phyloP scores from a whole-genome alignment of 2,888 invertebrate genomes.

The Meandrusa payeni region DNA sequence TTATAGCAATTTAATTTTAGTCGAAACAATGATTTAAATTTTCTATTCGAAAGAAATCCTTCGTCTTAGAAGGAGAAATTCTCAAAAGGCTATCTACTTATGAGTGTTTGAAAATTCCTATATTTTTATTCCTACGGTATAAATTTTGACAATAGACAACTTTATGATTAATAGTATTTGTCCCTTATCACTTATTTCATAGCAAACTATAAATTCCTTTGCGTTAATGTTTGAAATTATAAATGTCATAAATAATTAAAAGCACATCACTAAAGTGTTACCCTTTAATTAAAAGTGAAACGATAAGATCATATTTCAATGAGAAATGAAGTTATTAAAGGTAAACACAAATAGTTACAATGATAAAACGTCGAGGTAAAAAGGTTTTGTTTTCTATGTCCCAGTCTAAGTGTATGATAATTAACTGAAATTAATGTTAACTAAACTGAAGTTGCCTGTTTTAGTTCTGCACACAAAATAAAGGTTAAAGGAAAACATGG shows the following conservation, averaged over 20 bases:
- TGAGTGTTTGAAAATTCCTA: slow-evolving; percentile 61
- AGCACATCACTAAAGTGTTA: slow-evolving; percentile 13
- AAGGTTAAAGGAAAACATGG: no score
- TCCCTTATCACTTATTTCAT: slow-evolving; percentile 50
- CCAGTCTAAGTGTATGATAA: no score
- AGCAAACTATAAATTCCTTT: slow-evolving; percentile 71
- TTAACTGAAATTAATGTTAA: no score
- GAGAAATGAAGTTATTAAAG: no score
- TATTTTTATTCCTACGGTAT: slow-evolving; percentile 63
- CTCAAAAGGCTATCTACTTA: slow-evolving; percentile 69
- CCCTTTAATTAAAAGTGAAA: no score
- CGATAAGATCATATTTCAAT: no score
- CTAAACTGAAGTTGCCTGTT: no score
- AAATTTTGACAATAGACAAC: slow-evolving; percentile 71
- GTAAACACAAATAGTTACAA: no score
- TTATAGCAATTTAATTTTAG: slow-evolving; percentile 55
- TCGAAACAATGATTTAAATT: slow-evolving; percentile 44
- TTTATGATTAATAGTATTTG: slow-evolving; percentile 47
- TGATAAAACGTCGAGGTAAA: no score
- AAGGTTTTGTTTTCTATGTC: slow-evolving; percentile 5
- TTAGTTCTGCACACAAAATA: no score
- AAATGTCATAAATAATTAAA: slow-evolving; percentile 7
- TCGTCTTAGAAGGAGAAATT: slow-evolving; percentile 49
- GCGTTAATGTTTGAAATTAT: slow-evolving; percentile 39
- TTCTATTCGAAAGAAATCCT: slow-evolving; percentile 53